Percentiles rank a stretch among this genome's conserved stretches.
Conservation (phyloP, 2,888 invertebrate genomes). For the Cheilosia impressa region DNA sequence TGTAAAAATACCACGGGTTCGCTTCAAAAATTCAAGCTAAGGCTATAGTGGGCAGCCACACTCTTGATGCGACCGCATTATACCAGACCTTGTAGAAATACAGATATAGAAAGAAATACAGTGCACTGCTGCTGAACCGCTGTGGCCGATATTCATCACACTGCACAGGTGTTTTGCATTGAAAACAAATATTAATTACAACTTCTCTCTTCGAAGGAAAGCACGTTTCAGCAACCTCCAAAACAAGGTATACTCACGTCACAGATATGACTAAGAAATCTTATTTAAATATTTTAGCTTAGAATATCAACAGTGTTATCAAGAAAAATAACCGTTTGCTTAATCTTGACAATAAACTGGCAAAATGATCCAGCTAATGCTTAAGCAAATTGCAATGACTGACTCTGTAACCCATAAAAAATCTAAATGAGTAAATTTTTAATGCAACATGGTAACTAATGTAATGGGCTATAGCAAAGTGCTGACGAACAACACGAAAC, state of each 20-base stretch:
- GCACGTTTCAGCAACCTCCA: not conserved
- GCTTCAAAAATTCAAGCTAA: too few relatives aligned
- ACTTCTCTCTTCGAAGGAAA: not conserved
- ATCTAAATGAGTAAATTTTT: too few relatives aligned
- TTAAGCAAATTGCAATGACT: constrained; percentile 1
- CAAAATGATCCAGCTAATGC: not conserved
- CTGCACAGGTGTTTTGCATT: not conserved
- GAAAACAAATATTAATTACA: not conserved
- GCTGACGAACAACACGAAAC: not conserved
- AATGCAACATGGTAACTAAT: constrained; percentile 26
- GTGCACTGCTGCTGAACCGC: too few relatives aligned
- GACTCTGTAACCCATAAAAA: too few relatives aligned
- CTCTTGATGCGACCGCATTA: too few relatives aligned
- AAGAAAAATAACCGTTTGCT: not conserved
- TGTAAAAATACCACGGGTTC: too few relatives aligned
- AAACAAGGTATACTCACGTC: not conserved
- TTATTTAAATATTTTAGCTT: constrained; percentile 2
- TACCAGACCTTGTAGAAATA: too few relatives aligned
- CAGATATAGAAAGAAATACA: not conserved
- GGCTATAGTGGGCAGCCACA: too few relatives aligned
- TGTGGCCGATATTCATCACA: too few relatives aligned
- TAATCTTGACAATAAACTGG: not conserved
- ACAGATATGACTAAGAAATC: not conserved
- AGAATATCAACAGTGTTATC: constrained; percentile 6
- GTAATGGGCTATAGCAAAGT: not conserved